Percentiles rank a stretch among this genome's conserved stretches.
These are phyloP conservation scores for Lydus trimaculatus DNA, from an alignment of 2,888 invertebrate genomes.

Conservation along the genomic window DNA sequence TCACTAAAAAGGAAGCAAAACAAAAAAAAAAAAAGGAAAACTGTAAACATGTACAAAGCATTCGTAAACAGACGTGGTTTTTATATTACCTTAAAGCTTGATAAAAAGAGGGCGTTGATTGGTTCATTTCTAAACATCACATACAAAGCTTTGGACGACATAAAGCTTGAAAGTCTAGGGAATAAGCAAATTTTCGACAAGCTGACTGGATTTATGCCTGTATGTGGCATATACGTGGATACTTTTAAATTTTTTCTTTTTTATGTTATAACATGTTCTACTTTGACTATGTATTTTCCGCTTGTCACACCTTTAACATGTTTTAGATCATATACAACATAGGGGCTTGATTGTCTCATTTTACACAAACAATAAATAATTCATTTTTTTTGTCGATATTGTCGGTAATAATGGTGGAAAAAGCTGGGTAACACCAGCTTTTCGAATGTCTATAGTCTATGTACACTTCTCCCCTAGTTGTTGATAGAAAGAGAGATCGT, in stretches of 20 bases:
- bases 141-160: constrained; percentile 48
- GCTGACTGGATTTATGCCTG: constrained; percentile 53
- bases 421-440: neutral
- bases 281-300: constrained; percentile 56
- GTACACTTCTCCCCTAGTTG: neutral
- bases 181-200: constrained; percentile 59
- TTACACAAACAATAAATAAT: too few species aligned
- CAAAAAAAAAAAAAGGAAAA: constrained; percentile 44
- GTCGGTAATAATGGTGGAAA: neutral
- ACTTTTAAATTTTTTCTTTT: constrained; percentile 58
- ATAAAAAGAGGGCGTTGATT: constrained; percentile 55
- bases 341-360: too few species aligned
- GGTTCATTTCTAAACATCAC: constrained; percentile 55
- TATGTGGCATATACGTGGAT: constrained; percentile 52
- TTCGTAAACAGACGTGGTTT: constrained; percentile 41
- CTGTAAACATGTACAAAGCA: constrained; percentile 38
- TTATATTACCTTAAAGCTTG: constrained; percentile 48
- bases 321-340: too few species aligned
- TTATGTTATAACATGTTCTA: constrained; percentile 47
- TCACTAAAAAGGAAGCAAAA: constrained; percentile 36
- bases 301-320: constrained; percentile 47
- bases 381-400: too few species aligned
- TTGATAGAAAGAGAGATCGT: neutral
- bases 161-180: constrained; percentile 53
- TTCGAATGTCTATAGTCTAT: neutral